Base-by-base conservation (phyloP, 2,888 invertebrate species). In the Cheilosia vulpina region DNA sequence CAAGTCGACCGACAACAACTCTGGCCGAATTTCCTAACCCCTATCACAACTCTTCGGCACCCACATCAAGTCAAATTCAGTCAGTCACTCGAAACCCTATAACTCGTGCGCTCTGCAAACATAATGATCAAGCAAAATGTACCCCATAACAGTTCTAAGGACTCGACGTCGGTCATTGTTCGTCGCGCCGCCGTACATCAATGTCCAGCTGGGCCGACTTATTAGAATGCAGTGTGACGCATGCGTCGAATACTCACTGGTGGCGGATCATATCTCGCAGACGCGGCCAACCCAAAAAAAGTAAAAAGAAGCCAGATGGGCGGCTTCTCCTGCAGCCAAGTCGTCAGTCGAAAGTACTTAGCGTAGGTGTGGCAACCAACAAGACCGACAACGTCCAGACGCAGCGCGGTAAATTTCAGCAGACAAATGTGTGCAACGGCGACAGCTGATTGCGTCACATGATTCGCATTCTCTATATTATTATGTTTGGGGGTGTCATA, bases 381-480 rank as follows among this genome's bases (percentile, higher is more conserved):
- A 13, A 13, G 11, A 73, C 65, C 75, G 19, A 75, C 79, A 71
- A 73, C 58, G 52, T 31, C 60, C 69, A 69, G 62, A 77, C 69
- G 60, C 38, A 45, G n/a, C 52, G 31, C 45, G 38, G 55, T 47
- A 55, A 63, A 75, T 80, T 57, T 57, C 27, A 34, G 65, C 77
- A 43, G 71, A 71, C 53, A 78, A 45, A 52, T 52, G 24, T 27
- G 15, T 75, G 73, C 78, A 55, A 77, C 24, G 45, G 47, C 58
- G 71, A 77, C 77, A 68, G 60, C 15, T 57, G 78, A 63, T 83
- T 73, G 68, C 78, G 72, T 83, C 65, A 77, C 71, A 71, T 60
- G 38, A 55, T 52, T 66, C n/a, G 45, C n/a, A 53, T 65, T 58
- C 65, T 60, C 52, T 31, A 21, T 17, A 57, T 65, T 17, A 57